A percentile compares a stretch with the other conserved stretches of the same genome.
phyloP scores from a whole-genome alignment of 2,888 invertebrate species.

The Acleris cristana region DNA sequence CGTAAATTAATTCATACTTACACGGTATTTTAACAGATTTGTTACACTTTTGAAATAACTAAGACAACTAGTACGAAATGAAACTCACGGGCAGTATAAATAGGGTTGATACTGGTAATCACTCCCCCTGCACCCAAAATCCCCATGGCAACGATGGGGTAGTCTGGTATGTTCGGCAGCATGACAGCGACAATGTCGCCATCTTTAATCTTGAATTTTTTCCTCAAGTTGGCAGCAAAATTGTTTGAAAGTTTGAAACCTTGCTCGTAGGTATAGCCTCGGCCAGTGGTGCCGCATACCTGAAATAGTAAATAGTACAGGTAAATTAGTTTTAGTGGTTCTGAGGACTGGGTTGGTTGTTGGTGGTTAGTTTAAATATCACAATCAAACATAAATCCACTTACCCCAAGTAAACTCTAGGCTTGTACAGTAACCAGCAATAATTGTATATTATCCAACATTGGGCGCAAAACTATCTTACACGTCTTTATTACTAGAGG shows the following conservation, averaged over 20 bases:
- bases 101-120: slow-evolving; percentile 89
- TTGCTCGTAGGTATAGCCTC: slow-evolving; percentile 88
- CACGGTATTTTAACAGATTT: too few species aligned
- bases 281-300: slow-evolving; percentile 89
- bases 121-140: slow-evolving; percentile 87
- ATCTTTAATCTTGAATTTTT: slow-evolving; percentile 85
- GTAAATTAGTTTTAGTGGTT: neutral
- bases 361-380: too few species aligned
- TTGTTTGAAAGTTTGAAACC: slow-evolving; percentile 85
- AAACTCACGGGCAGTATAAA: slow-evolving; percentile 86
- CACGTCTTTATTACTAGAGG: too few species aligned
- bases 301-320: slow-evolving; percentile 58
- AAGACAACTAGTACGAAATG: neutral
- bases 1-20: too few species aligned
- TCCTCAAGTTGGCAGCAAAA: slow-evolving; percentile 86
- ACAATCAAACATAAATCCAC: too few species aligned
- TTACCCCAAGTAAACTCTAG: too few species aligned
- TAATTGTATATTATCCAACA: too few species aligned
- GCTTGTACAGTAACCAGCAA: too few species aligned
- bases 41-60: too few species aligned
- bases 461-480: too few species aligned
- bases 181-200: slow-evolving; percentile 88
- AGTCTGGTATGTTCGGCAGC: slow-evolving; percentile 91
- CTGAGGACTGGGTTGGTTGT: neutral
- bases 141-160: slow-evolving; percentile 86